Conservation (phyloP, 2,888 invertebrate genomes). For the Eumerus sabulonum region DNA sequence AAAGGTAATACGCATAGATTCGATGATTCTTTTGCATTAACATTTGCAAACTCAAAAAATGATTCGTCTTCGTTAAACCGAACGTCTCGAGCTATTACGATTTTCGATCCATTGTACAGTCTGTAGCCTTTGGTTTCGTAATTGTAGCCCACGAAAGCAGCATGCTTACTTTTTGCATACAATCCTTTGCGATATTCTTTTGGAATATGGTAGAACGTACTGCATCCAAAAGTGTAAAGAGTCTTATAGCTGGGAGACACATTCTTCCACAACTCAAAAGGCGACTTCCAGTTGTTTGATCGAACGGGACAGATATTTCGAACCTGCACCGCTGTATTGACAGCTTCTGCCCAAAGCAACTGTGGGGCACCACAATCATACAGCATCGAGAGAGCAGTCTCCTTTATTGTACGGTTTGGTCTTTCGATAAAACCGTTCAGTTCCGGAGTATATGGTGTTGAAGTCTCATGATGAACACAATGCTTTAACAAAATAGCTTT, state of each 20-base stretch:
- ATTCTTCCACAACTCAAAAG: slow-evolving; percentile 34
- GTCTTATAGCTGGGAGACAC: slow-evolving; percentile 12
- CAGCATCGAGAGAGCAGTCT: no score
- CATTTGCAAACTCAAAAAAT: slow-evolving; percentile 4
- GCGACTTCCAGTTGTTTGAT: slow-evolving; percentile 18
- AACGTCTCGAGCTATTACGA: slow-evolving; percentile 12
- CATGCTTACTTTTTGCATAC: slow-evolving; percentile 12
- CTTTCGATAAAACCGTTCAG: slow-evolving; percentile 22
- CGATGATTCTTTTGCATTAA: no score
- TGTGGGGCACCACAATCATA: slow-evolving; percentile 22
- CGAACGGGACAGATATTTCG: not conserved
- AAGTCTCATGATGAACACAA: slow-evolving; percentile 26
- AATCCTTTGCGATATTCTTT: slow-evolving; percentile 29
- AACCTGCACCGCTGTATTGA: no score
- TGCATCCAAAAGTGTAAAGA: slow-evolving; percentile 28
- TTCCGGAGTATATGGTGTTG: slow-evolving; percentile 21
- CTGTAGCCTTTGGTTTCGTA: slow-evolving; percentile 27
- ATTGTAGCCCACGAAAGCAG: slow-evolving; percentile 27
- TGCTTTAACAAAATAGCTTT: slow-evolving; percentile 11
- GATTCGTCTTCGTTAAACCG: slow-evolving; percentile 11
- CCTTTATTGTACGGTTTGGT: slow-evolving; percentile 31
- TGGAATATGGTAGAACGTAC: slow-evolving; percentile 26
- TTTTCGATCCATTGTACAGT: slow-evolving; percentile 21
- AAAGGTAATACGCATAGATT: no score
- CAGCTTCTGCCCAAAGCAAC: not conserved